Base-by-base conservation (phyloP, 2,888 invertebrate species). In the Polyommatus iphigenia region DNA sequence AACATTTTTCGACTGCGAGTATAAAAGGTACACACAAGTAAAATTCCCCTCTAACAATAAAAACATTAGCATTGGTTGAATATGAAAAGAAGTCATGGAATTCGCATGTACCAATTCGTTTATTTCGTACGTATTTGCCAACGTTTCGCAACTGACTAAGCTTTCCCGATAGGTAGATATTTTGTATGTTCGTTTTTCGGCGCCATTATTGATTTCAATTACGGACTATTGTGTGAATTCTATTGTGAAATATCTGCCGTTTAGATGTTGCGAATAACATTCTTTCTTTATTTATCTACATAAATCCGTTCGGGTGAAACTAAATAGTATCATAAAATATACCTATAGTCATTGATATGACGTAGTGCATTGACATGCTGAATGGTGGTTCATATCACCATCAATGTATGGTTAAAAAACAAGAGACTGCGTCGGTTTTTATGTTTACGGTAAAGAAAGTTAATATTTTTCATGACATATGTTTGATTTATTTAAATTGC, bases 121-220 rank as follows among this genome's bases (percentile, higher is more conserved):
- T 77, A 59, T 41, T 77, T 36, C 67, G 54, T 32, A 71, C 54
- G 59, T 72, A 59, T 72, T 77, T 72, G 72, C 77, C 54, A 75
- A 75, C 75, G 75, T 75, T 75, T 75, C 54, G 54, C 75, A 75
- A 75, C 75, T 75, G 41, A 77, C 77, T 77, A 77, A 77, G 77
- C 77, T 77, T 73, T 77, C 59, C 36, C 77, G 77, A 59, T 59
- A 77, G 71, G 57, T 77, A 77, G 77, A 41, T 77, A 41, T 73
- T 59, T 41, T 72, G 77, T 72, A 46, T 59, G 72, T 77, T 77
- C 77, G 59, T 77, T 77, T 77, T 77, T 75, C 75, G 77, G 72
- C 41, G 41, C 77, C 72, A 71, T 77, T 77, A 73, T 77, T 57
- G 73, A 72, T 77, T 73, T 77, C 71, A 54, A 77, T 72, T 77